A percentile compares a stretch with the other conserved stretches of the same genome.
Evolutionary conservation across 2,797 vertebrate genomes (phyloP).

Genomic region (Chaenodraco wilsoni): DNA sequence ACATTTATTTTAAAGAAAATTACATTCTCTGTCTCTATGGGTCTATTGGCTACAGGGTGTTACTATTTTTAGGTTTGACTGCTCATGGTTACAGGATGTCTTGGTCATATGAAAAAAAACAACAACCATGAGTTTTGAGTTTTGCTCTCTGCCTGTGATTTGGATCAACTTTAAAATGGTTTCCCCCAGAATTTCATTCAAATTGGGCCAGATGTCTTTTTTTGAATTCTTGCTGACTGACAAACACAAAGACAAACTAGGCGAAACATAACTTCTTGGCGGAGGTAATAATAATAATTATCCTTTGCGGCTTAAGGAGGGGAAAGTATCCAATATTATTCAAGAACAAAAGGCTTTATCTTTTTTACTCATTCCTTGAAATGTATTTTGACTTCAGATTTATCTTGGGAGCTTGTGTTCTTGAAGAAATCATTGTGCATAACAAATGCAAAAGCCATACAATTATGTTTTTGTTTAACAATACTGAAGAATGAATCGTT

Average conservation of each 20-base stretch:
- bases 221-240: no score
- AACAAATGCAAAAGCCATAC: not conserved
- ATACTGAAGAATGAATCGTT: not conserved
- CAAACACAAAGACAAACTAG: no score
- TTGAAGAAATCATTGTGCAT: not conserved
- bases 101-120: not conserved
- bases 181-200: no score
- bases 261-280: no score
- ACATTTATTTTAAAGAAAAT: conserved; percentile 28
- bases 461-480: not conserved
- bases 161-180: no score
- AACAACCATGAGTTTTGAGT: not conserved
- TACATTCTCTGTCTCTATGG: not conserved
- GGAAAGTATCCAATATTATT: not conserved
- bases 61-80: conserved; percentile 29
- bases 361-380: not conserved
- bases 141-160: no score
- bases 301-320: not conserved
- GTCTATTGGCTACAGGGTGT: not conserved
- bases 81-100: conserved; percentile 29
- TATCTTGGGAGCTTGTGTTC: not conserved
- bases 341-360: not conserved
- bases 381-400: not conserved
- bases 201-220: no score
- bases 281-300: not conserved